These are phyloP conservation scores for Caenorhabditis wallacei DNA, from an alignment of 2,888 invertebrate genomes.

Conservation along the genomic window DNA sequence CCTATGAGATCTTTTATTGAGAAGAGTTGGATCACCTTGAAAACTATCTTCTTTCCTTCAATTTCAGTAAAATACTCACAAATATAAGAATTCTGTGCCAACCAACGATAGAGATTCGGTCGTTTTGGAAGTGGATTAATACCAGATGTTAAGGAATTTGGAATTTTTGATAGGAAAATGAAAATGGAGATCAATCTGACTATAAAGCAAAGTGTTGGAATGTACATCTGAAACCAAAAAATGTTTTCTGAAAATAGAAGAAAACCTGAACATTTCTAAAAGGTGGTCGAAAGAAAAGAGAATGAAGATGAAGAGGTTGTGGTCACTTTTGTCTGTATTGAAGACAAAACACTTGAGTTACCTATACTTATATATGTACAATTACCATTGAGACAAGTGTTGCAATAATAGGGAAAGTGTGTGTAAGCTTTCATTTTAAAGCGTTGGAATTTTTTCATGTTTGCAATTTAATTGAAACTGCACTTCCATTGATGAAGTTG, in stretches of 20 bases:
- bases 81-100: constrained; percentile 60
- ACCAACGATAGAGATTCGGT: constrained; percentile 56
- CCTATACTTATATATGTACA: neutral
- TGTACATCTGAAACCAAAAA: constrained; percentile 20
- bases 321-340: constrained; percentile 4
- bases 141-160: neutral
- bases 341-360: neutral
- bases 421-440: no score
- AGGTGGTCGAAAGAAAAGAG: neutral
- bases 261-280: neutral
- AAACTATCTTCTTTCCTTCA: neutral
- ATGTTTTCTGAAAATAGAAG: neutral
- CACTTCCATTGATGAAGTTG: no score
- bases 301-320: neutral
- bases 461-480: no score
- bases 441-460: no score
- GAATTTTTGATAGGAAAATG: neutral
- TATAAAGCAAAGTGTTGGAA: neutral
- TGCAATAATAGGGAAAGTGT: neutral
- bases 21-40: constrained; percentile 53
- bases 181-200: constrained; percentile 16
- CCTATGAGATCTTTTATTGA: constrained; percentile 33
- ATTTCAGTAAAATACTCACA: constrained; percentile 33
- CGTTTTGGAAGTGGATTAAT: neutral
- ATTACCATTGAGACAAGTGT: neutral